Evolutionary conservation across 2,797 vertebrate species (phyloP).

Genomic region (Myotis daubentonii): DNA sequence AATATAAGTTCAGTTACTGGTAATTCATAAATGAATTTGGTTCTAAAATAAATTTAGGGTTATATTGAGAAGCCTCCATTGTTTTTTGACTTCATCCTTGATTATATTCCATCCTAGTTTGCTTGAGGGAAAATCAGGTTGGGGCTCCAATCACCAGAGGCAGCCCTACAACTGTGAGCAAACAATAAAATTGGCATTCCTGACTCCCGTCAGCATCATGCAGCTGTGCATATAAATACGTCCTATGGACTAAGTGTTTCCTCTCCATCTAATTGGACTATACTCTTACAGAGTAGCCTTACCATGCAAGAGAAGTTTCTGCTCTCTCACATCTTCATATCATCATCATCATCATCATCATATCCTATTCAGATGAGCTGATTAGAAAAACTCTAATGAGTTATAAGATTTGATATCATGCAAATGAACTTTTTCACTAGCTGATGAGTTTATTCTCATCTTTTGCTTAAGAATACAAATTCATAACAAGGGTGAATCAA

Average conservation of each 20-base stretch:
- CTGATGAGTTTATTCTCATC: constrained; percentile 78
- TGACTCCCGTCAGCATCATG: constrained; percentile 29
- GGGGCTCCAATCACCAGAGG: background rate
- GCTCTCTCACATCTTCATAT: constrained; percentile 57
- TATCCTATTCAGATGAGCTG: constrained; percentile 70
- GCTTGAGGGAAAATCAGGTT: background rate
- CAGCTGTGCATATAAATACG: constrained; percentile 68
- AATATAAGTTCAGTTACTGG: background rate
- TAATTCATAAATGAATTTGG: background rate
- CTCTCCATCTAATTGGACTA: constrained; percentile 63
- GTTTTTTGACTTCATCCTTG: background rate
- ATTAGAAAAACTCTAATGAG: constrained; percentile 78
- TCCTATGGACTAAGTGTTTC: constrained; percentile 63
- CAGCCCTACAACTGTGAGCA: constrained; percentile 30
- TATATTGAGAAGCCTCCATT: background rate
- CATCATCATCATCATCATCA: constrained; percentile 57
- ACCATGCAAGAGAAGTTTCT: constrained; percentile 68
- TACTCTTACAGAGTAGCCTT: constrained; percentile 56
- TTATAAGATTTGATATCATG: constrained; percentile 71
- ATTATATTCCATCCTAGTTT: background rate
- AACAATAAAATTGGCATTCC: constrained; percentile 55
- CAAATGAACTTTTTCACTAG: constrained; percentile 42
- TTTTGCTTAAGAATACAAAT: constrained; percentile 72
- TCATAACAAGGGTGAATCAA: constrained; percentile 70
- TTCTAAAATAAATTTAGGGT: background rate